A percentile compares a stretch with the other conserved stretches of the same genome.
These are phyloP conservation scores for Cathartes aura DNA, from an alignment of 2,113 vertebrate genomes.

Conservation along the genomic window DNA sequence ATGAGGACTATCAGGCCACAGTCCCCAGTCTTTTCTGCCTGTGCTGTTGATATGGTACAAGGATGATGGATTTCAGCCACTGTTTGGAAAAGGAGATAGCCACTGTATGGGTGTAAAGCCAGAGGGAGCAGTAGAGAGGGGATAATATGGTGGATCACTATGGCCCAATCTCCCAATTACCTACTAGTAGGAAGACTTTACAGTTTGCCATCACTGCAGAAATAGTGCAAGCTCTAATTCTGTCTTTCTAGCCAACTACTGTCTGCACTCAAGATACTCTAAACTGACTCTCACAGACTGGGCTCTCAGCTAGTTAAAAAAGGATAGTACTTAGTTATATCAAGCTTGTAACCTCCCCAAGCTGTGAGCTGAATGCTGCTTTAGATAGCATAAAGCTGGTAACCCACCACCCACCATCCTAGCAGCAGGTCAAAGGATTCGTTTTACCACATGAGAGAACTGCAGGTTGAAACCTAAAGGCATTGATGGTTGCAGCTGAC, in stretches of 20 bases:
- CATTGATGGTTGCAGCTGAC: neutral
- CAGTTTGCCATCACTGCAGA: neutral
- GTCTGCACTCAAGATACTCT: neutral
- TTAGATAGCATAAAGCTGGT: neutral
- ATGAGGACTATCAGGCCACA: neutral
- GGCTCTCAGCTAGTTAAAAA: neutral
- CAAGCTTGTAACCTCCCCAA: neutral
- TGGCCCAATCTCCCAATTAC: neutral
- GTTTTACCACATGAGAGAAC: neutral
- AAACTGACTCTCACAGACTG: neutral
- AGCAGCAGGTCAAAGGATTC: neutral
- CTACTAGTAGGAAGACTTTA: neutral
- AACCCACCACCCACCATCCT: neutral
- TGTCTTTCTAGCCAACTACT: neutral
- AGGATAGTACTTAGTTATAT: neutral
- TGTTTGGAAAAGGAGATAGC: neutral
- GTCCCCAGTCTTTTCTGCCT: neutral
- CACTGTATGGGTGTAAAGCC: neutral
- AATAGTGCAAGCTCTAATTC: neutral
- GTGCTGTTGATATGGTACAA: neutral
- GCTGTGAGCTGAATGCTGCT: neutral
- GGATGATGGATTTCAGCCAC: neutral
- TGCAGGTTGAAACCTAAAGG: neutral
- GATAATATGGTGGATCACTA: neutral
- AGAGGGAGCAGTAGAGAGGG: neutral